phyloP scores from a whole-genome alignment of 2,113 vertebrate species.

The Bucco capensis region DNA sequence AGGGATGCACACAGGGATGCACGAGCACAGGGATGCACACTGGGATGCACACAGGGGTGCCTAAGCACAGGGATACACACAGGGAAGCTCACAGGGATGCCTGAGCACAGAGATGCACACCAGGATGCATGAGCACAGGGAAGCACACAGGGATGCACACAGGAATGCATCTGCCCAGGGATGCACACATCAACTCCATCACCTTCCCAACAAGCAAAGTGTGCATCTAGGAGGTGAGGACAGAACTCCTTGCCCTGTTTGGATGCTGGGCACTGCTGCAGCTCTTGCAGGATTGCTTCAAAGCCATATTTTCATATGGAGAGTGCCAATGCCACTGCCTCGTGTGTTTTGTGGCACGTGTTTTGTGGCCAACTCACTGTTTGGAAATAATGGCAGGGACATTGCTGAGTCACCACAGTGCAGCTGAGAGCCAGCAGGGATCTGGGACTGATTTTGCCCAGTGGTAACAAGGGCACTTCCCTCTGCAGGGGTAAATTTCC shows the following conservation, averaged over 20 bases:
- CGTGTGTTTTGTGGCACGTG: background rate
- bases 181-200: background rate
- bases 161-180: background rate
- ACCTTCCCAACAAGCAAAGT: background rate
- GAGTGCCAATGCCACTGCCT: background rate
- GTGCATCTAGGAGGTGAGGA: background rate
- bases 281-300: background rate
- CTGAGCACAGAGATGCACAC: background rate
- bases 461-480: background rate
- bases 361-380: background rate
- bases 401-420: background rate
- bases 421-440: background rate
- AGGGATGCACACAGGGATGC: background rate
- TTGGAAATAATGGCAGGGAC: slow-evolving; percentile 6
- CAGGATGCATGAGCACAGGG: background rate
- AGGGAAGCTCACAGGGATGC: background rate
- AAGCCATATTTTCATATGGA: background rate
- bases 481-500: background rate
- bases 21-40: background rate
- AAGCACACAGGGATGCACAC: background rate
- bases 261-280: background rate
- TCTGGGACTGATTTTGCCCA: background rate
- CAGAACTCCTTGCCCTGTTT: background rate
- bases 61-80: no score
- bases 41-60: background rate